Conservation (phyloP, 1,140 invertebrate genomes). For the Chironomus tepperi region DNA sequence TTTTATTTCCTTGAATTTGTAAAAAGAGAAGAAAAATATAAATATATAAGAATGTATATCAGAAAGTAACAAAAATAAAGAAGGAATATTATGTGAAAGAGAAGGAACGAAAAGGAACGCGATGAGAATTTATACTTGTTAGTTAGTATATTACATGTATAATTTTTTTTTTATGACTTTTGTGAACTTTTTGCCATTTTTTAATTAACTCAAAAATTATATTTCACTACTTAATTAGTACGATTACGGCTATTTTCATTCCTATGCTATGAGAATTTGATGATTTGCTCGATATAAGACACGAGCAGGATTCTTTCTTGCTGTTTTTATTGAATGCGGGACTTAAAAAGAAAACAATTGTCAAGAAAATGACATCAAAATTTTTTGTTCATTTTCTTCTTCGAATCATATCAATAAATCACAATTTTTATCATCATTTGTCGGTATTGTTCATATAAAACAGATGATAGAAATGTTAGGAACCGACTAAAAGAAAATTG, state of each 20-base stretch:
- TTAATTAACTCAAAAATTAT: not conserved
- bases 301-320: not conserved
- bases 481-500: too few relatives aligned
- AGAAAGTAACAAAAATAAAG: not conserved
- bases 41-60: not conserved
- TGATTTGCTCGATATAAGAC: not conserved
- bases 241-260: not conserved
- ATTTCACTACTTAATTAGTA: slow-evolving; percentile 2
- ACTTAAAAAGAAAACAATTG: not conserved
- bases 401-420: not conserved
- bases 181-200: slow-evolving; percentile 13
- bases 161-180: not conserved
- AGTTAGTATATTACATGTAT: not conserved
- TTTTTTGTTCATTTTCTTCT: not conserved
- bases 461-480: too few relatives aligned
- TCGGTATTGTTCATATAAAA: not conserved
- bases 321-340: too few relatives aligned
- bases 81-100: not conserved
- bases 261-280: not conserved
- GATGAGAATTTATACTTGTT: slow-evolving; percentile 8
- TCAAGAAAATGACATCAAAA: not conserved
- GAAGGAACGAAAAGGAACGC: not conserved
- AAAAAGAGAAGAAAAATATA: not conserved
- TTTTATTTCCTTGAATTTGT: slow-evolving; percentile 23
- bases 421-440: not conserved